Base-by-base conservation (phyloP, 2,113 vertebrate genomes). In the Ptychochromis oligacanthus region DNA sequence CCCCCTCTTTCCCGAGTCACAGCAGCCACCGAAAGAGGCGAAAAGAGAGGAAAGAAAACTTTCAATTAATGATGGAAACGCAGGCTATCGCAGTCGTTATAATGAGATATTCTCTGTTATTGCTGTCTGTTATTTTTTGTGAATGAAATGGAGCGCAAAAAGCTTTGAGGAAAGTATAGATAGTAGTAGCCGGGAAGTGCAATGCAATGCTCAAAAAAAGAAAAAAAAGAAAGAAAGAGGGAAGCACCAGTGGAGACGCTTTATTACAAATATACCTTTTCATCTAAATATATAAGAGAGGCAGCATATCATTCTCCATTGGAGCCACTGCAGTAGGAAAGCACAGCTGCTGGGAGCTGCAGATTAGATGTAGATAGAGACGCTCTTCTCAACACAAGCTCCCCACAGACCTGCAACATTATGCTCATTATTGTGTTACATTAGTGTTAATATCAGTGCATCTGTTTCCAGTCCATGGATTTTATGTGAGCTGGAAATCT, bases 121-220 rank as follows among this genome's bases (percentile, higher is more conserved):
- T 26, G 17, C 20, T 72, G 26, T 59, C 6, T 12, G 22, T n/a
- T 49, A 7, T 38, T 28, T 1, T 5, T 3, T 10, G n/a, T 31
- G 20, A 65, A 20, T 55, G 20, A 75, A 74, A 26, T 8, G 3
- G 10, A 52, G 77, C 8, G 24, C 1, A 57, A 65, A 46, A 43
- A 74, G 7, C n/a, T 28, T 40, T 5, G 1, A 20, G 6, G 5
- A 15, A 20, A 58, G 17, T 74, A 15, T 34, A 56, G 64, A 58
- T 82, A 85, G 77, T 52, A 36, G 24, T 24, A 56, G 49, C 49
- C 75, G 18, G 15, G 18, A 54, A 57, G 58, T 93, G 85, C n/a
- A n/a, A 82, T 79, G 82, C 49, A 89, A 88, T 12, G 56, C n/a
- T 74, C 0, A 18, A 59, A 60, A 56, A 49, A 17, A n/a, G 75